Evolutionary conservation across 1,140 invertebrate genomes (phyloP), one percentile per base, ranked within the genome.

Genomic region (Drosophila lacertosa): DNA sequence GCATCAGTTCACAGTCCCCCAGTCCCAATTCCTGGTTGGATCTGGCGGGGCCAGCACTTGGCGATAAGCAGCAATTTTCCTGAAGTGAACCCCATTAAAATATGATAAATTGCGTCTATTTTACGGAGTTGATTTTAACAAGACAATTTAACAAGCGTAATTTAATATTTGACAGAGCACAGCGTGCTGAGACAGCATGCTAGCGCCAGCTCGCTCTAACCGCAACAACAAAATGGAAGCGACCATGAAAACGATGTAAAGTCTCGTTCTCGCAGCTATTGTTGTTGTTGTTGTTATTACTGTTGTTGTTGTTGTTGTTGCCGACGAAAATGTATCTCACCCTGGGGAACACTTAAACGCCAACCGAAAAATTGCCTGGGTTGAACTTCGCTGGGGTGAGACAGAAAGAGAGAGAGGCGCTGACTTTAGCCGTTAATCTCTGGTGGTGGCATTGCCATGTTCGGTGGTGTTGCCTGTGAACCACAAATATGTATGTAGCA

Each of bases 131-230:
- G 88, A 90, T 90, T 89, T 89, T 89, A 89, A 89, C 88, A 89
- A 89, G 88, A 89, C 88, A 89, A 89, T 89, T 89, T 89, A 89
- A 90, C 88, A 90, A 89, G 88, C 88, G 88, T 89, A 89, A 89
- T 89, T 89, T 89, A 89, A 89, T 89, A 89, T 89, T 90, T 90
- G 83, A 86, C 82, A 86, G 82, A 88, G 82, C 42, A 53, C 66
- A 58, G 63, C 77, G 71, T 59, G n/a, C 40, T 3, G 35, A 54
- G 48, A 48, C 7, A 16, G 42, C 24, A 16, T 16, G 32, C 35
- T 67, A 3, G 47, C 11, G 10, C 54, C 16, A 5, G 72, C 54
- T 51, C 72, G 22, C 45, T 79, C 47, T 55, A 88, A 86, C 81
- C 81, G 78, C 82, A 82, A 51, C 54, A 76, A 60, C 78, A 86